These are phyloP conservation scores for Belonocnema kinseyi DNA, from an alignment of 1,140 invertebrate genomes.

Conservation along the genomic window DNA sequence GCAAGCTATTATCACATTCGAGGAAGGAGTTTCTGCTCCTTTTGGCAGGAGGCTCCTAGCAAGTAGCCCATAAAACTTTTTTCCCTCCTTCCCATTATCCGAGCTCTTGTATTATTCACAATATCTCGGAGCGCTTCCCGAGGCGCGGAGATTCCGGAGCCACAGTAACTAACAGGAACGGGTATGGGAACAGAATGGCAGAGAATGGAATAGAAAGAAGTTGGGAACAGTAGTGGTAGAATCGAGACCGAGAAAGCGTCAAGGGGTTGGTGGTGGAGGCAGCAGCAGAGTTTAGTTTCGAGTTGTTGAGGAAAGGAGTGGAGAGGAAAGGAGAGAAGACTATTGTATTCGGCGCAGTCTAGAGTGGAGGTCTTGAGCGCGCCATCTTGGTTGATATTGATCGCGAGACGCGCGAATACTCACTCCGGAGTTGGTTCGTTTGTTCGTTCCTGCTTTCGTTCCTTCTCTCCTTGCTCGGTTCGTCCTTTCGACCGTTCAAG, in stretches of 20 bases:
- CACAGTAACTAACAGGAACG: not conserved
- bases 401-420: slow-evolving; percentile 73
- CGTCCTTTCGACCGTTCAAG: slow-evolving; percentile 54
- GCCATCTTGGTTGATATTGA: slow-evolving; percentile 76
- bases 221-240: slow-evolving; percentile 36
- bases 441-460: slow-evolving; percentile 60
- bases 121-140: slow-evolving; percentile 10
- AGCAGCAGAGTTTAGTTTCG: slow-evolving; percentile 47
- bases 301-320: slow-evolving; percentile 37
- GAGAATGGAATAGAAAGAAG: slow-evolving; percentile 53
- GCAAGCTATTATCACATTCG: slow-evolving; percentile 6
- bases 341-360: slow-evolving; percentile 70
- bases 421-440: slow-evolving; percentile 59
- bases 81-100: slow-evolving; percentile 1
- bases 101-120: slow-evolving; percentile 25
- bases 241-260: slow-evolving; percentile 54
- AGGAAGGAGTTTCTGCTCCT: slow-evolving; percentile 11
- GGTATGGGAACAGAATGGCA: slow-evolving; percentile 43
- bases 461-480: slow-evolving; percentile 52
- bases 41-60: not conserved
- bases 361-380: slow-evolving; percentile 70
- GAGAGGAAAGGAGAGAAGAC: slow-evolving; percentile 47
- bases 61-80: slow-evolving; percentile 19
- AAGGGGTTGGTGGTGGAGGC: slow-evolving; percentile 46
- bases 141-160: not conserved